phyloP scores from a whole-genome alignment of 2,888 invertebrate species.

The Eupithecia vulgata region DNA sequence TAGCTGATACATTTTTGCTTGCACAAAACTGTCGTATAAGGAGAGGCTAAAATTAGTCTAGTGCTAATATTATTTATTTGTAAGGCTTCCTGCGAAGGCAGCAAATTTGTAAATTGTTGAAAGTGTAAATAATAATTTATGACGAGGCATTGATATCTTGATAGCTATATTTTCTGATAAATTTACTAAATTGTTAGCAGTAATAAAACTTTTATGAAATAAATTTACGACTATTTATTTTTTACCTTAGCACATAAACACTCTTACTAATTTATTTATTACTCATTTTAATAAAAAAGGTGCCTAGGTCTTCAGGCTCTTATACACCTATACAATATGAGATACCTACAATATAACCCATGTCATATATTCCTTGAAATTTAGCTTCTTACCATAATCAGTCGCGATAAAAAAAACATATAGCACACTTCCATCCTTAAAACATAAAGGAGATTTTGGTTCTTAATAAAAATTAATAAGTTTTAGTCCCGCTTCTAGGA shows the following conservation, averaged over 20 bases:
- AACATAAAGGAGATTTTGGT: neutral
- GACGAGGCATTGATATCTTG: slow-evolving; percentile 44
- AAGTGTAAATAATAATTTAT: slow-evolving; percentile 73
- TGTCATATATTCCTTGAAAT: neutral
- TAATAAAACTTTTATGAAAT: slow-evolving; percentile 68
- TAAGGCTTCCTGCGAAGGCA: slow-evolving; percentile 27
- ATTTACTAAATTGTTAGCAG: slow-evolving; percentile 66
- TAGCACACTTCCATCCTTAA: neutral
- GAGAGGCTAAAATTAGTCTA: neutral
- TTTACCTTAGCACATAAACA: neutral
- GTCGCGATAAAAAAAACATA: no score
- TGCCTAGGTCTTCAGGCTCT: neutral
- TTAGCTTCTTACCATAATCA: neutral
- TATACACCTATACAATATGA: neutral
- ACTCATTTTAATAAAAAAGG: neutral
- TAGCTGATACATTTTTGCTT: neutral
- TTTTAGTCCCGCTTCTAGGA: neutral
- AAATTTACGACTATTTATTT: slow-evolving; percentile 3
- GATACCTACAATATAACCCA: neutral
- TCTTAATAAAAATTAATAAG: neutral
- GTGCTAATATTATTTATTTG: slow-evolving; percentile 26
- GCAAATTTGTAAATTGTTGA: slow-evolving; percentile 55
- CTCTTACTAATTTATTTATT: no score
- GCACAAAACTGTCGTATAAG: neutral
- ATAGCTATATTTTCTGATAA: slow-evolving; percentile 68